Evolutionary conservation across 2,888 invertebrate genomes (phyloP), one percentile per base, ranked within the genome.

Genomic region (Fabriciana adippe): DNA sequence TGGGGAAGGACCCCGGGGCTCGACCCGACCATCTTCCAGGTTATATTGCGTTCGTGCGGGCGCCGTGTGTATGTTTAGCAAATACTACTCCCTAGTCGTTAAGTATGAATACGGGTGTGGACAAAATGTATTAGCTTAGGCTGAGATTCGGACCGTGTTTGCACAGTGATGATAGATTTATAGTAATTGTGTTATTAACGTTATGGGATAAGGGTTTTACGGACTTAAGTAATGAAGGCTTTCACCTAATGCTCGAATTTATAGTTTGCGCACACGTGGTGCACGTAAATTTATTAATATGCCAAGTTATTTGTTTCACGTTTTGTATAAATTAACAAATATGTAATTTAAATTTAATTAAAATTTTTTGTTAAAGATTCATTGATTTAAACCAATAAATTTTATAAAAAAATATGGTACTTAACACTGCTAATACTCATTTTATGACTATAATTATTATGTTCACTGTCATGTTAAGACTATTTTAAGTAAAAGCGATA

Each of bases 131-230:
- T 92, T 92, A 92, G 91, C 90, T 92, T 92, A 92, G 92, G 92
- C 89, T 87, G 90, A 92, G 91, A 90, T 90, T 92, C 88, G 90
- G 90, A 89, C 92, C 86, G 84, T 90, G 90, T 92, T 92, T 92
- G 90, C 81, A 83, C 86, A 86, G 89, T 86, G 91, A 92, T 92
- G 92, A 92, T 92, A 92, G 92, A 92, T 92, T 92, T 92, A 92
- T 92, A 91, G 92, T 92, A 92, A 92, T 92, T 92, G 92, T 92
- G 92, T 92, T 92, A 92, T 92, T 92, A 92, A 91, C 91, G 90
- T 92, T 92, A 92, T 90, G 90, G 92, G 91, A 88, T 92, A 91
- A 92, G 92, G 92, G 92, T 90, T 92, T 92, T 90, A 91, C 89
- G 90, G 89, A 86, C 90, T 91, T 92, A 90, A 91, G 90, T 92